Base-by-base conservation (phyloP, 2,113 vertebrate species). In the Cranoglanis bouderius region DNA sequence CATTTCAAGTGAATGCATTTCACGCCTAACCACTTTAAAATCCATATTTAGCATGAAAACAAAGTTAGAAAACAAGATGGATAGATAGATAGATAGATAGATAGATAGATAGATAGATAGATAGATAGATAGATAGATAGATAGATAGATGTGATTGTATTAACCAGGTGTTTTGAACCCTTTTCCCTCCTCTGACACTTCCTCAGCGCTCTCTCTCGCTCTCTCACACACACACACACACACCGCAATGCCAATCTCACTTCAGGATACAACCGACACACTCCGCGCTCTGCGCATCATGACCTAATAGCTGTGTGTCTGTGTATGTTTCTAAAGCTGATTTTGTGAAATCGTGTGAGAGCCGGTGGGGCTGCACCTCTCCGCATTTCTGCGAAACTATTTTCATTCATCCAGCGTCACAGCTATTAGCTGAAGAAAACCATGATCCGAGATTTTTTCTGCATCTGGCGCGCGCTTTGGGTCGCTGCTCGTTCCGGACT, bases 391-490 rank as follows among this genome's bases (percentile, higher is more conserved):
- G 81, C 85, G 85, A 81, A 85, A 74, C 85, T 82, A 49, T 86
- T 81, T 89, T 72, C 40, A 65, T 84, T 46, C 75, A 85, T 88
- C 86, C 53, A 81, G 86, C 65, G n/a, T 67, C 82, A 83, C 21
- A 83, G 55, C 55, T 63, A 59, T 89, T 70, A 78, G 55, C 65
- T 51, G 81, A 78, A 86, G 81, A 83, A 87, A 72, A 88, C 85
- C 40, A 90, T 91, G 90, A 82, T 82, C 89, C 63, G 74, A 59
- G 83, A 85, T 80, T 72, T 53, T 63, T 61, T 72, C 55, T 82
- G 63, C 74, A 85, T 63, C 82, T 55, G 49, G 84, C 55, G 61
- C 84, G 85, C 85, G 83, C 75, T 88, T 85, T 90, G 89, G 91
- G 82, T 91, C 59, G 86, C 83, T 84, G 46, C 89, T 88, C 40